These are phyloP conservation scores for Centruroides sculpturatus DNA, from an alignment of 1,140 invertebrate genomes.

Conservation along the genomic window DNA sequence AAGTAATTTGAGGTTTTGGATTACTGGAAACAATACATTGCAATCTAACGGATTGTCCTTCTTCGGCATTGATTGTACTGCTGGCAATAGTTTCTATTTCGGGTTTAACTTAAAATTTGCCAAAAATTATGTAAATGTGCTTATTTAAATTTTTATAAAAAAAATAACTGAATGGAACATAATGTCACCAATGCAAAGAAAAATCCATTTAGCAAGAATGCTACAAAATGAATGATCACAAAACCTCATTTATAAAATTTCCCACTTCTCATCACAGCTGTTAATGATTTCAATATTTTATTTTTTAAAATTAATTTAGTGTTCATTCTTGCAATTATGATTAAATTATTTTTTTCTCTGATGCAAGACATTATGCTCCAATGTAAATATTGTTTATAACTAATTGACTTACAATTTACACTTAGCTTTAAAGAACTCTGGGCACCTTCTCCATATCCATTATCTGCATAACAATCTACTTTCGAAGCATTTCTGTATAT, in stretches of 20 bases:
- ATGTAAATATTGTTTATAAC: background rate
- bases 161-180: too few relatives aligned
- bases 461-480: slow-evolving; percentile 68
- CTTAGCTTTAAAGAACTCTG: slow-evolving; percentile 56
- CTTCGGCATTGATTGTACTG: slow-evolving; percentile 1
- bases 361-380: background rate
- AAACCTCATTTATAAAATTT: too few relatives aligned
- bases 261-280: too few relatives aligned
- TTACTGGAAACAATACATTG: slow-evolving; percentile 58
- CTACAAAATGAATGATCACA: too few relatives aligned
- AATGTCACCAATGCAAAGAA: too few relatives aligned
- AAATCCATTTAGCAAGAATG: too few relatives aligned
- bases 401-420: slow-evolving; percentile 52
- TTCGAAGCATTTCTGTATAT: slow-evolving; percentile 65
- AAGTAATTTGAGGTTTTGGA: slow-evolving; percentile 58
- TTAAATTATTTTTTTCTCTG: background rate
- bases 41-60: slow-evolving; percentile 38
- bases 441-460: slow-evolving; percentile 67
- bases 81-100: slow-evolving; percentile 3
- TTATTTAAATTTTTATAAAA: too few relatives aligned
- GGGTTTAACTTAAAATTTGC: too few relatives aligned
- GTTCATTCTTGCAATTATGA: too few relatives aligned
- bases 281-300: too few relatives aligned
- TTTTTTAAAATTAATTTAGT: too few relatives aligned
- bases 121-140: too few relatives aligned